phyloP scores from a whole-genome alignment of 2,113 vertebrate species.

The Pleuronectes platessa region DNA sequence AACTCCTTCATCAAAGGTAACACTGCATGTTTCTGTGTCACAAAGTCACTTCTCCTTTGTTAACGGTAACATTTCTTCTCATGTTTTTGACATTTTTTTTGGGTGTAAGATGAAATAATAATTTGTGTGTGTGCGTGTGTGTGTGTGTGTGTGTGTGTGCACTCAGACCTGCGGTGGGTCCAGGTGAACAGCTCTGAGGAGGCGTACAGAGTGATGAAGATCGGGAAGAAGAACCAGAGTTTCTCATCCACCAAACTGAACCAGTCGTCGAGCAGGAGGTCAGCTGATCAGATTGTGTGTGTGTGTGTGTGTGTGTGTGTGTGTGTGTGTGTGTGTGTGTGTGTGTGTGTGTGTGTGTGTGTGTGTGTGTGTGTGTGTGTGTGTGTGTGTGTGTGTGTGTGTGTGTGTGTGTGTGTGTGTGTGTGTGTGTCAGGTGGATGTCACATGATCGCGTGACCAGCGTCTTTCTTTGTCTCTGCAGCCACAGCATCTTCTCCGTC shows the following conservation, averaged over 20 bases:
- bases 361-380: too few relatives aligned
- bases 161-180: conserved; percentile 92
- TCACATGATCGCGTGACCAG: neutral
- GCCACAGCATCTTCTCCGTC: conserved; percentile 95
- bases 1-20: conserved; percentile 92
- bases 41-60: too few relatives aligned
- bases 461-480: conserved; percentile 70
- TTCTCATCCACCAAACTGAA: conserved; percentile 92
- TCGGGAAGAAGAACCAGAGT: conserved; percentile 92
- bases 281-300: neutral
- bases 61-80: neutral
- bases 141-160: conserved; percentile 13
- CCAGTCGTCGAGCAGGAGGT: conserved; percentile 93
- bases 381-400: too few relatives aligned
- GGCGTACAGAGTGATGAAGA: conserved; percentile 90
- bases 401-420: too few relatives aligned
- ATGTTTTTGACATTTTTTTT: neutral
- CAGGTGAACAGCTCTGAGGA: conserved; percentile 91
- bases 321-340: too few relatives aligned
- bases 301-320: too few relatives aligned
- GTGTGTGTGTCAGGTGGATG: neutral
- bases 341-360: too few relatives aligned
- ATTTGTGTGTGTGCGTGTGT: conserved; percentile 12
- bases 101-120: neutral
- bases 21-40: too few relatives aligned